phyloP scores from a whole-genome alignment of 2,888 invertebrate species.

The Junonia oenone region DNA sequence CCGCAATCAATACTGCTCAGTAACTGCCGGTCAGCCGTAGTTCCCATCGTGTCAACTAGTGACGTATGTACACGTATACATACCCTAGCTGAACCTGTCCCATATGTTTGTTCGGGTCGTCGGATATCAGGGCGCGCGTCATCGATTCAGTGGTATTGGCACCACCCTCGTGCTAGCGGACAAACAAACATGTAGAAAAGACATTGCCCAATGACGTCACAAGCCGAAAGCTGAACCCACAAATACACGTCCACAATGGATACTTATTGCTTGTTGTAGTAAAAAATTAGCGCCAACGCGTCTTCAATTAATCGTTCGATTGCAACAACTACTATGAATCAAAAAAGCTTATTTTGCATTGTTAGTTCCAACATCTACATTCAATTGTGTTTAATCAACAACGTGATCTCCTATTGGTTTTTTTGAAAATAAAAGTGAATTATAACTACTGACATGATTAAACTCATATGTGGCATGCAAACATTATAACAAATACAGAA shows the following conservation, averaged over 20 bases:
- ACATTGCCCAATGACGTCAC: slow-evolving; percentile 62
- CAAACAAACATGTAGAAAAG: slow-evolving; percentile 78
- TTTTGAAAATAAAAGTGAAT: slow-evolving; percentile 22
- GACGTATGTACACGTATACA: slow-evolving; percentile 82
- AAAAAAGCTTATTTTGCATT: slow-evolving; percentile 50
- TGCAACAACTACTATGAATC: slow-evolving; percentile 42
- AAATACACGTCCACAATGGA: slow-evolving; percentile 36
- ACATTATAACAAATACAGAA: slow-evolving; percentile 57
- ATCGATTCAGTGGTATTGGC: slow-evolving; percentile 95
- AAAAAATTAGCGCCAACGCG: slow-evolving; percentile 73
- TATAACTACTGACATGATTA: slow-evolving; percentile 53
- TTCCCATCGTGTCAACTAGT: slow-evolving; percentile 47
- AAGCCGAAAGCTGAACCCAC: slow-evolving; percentile 41
- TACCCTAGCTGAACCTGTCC: slow-evolving; percentile 97
- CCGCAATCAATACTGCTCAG: not conserved
- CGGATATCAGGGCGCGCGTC: slow-evolving; percentile 96
- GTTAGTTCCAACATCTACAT: slow-evolving; percentile 63
- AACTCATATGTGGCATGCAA: slow-evolving; percentile 70
- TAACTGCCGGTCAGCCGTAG: slow-evolving; percentile 30
- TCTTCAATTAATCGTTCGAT: slow-evolving; percentile 41
- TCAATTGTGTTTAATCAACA: slow-evolving; percentile 17
- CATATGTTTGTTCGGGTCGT: slow-evolving; percentile 93
- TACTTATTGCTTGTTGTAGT: slow-evolving; percentile 70
- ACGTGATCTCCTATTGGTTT: slow-evolving; percentile 36
- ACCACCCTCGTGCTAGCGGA: slow-evolving; percentile 94